Percentiles rank a stretch among this genome's conserved stretches.
Evolutionary conservation across 2,113 vertebrate species (phyloP).

Genomic region (Jacana jacana): DNA sequence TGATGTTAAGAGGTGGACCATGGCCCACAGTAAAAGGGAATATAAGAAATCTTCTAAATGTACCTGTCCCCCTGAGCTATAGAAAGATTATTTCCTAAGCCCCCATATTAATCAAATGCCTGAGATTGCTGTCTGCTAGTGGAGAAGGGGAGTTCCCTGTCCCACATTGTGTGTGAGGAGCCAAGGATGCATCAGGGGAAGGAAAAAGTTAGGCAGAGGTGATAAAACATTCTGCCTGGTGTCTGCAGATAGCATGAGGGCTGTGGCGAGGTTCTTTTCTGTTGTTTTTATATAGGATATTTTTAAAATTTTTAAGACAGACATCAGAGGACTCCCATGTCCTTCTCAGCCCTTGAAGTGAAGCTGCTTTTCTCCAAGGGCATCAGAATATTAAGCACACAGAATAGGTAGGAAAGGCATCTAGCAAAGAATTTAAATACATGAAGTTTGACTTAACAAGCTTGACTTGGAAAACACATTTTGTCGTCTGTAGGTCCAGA

Average conservation of each 20-base stretch:
- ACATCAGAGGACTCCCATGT: background rate
- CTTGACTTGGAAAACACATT: background rate
- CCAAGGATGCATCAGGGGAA: background rate
- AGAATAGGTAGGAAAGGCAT: background rate
- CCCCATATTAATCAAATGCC: background rate
- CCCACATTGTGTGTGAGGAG: background rate
- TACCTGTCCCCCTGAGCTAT: background rate
- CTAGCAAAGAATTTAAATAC: background rate
- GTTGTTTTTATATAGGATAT: background rate
- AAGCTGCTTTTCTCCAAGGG: background rate
- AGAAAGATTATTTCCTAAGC: background rate
- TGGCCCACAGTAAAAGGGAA: background rate
- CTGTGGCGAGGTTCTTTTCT: background rate
- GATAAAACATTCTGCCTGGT: background rate
- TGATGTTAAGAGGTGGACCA: background rate
- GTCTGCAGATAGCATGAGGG: accelerated
- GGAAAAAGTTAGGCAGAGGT: background rate
- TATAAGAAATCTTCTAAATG: background rate
- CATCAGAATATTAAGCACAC: background rate
- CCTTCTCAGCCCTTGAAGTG: background rate
- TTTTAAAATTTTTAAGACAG: background rate
- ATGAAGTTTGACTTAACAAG: background rate
- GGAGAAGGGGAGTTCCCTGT: background rate
- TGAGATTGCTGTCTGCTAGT: background rate
- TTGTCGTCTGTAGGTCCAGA: background rate